Conservation (phyloP, 1,140 invertebrate genomes). For the Neodiprion virginianus region DNA sequence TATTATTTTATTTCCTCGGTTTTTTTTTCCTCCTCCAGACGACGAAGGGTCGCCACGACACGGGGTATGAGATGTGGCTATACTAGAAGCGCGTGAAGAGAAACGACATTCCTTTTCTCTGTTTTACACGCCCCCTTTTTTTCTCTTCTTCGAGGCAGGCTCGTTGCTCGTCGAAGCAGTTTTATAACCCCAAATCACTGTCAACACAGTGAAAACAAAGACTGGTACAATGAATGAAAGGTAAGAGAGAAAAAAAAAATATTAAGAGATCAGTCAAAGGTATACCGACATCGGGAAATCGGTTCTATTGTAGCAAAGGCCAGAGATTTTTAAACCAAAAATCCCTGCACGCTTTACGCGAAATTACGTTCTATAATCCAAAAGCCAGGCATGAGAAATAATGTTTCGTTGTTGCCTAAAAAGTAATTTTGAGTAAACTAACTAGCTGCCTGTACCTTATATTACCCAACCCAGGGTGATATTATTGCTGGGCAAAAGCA, state of each 20-base stretch:
- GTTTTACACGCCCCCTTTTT: too few species aligned
- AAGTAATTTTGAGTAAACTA: constrained; percentile 44
- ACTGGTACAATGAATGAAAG: too few species aligned
- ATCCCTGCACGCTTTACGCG: constrained; percentile 21
- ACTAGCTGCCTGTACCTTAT: constrained; percentile 29
- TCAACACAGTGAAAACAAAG: too few species aligned
- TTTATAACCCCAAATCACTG: too few species aligned
- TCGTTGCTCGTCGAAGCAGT: too few species aligned
- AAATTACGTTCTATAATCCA: constrained; percentile 46
- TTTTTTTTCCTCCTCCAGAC: background rate
- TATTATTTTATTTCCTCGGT: constrained; percentile 2
- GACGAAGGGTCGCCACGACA: constrained; percentile 8
- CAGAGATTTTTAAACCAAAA: background rate
- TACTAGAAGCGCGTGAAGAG: background rate
- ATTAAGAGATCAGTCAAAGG: background rate
- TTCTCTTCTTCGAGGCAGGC: too few species aligned
- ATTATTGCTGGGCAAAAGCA: constrained; percentile 44
- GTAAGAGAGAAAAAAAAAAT: too few species aligned
- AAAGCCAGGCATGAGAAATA: constrained; percentile 20
- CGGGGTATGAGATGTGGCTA: constrained; percentile 4
- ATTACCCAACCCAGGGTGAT: constrained; percentile 35
- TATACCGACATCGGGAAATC: too few species aligned
- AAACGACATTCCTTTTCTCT: background rate
- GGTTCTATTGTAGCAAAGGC: too few species aligned
- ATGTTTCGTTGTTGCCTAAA: constrained; percentile 36